Percentiles rank a stretch among this genome's conserved stretches.
Evolutionary conservation across 2,888 invertebrate species (phyloP).

Genomic region (Nomada fabriciana): DNA sequence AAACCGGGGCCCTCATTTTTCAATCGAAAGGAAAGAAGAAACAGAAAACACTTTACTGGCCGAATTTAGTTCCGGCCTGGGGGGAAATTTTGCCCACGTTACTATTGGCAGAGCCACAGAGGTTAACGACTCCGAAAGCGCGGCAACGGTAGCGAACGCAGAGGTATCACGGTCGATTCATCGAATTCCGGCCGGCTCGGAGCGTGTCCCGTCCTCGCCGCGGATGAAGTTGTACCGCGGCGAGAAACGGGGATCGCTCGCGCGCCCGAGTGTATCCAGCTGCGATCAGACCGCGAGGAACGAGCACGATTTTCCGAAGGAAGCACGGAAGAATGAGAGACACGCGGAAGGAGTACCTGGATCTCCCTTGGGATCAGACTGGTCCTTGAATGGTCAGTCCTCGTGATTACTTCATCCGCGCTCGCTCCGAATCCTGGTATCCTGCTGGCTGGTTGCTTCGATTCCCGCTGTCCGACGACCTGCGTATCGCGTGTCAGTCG

Average conservation of each 20-base stretch:
- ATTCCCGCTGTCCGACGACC: conserved; percentile 48
- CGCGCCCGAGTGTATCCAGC: conserved; percentile 3
- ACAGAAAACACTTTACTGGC: too few species aligned
- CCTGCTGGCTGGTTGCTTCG: conserved; percentile 53
- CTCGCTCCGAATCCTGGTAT: conserved; percentile 64
- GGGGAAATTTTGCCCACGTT: background rate
- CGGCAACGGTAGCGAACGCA: background rate
- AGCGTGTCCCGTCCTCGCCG: conserved; percentile 12
- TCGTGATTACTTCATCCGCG: conserved; percentile 70
- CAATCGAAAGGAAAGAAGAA: too few species aligned
- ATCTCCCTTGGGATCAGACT: conserved; percentile 67
- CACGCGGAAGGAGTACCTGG: conserved; percentile 69
- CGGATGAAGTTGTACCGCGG: conserved; percentile 51
- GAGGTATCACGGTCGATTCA: conserved; percentile 30
- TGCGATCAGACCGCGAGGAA: conserved; percentile 40
- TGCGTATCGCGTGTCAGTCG: conserved; percentile 49
- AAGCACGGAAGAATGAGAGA: conserved; percentile 55
- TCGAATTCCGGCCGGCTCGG: conserved; percentile 37
- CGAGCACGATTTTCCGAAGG: conserved; percentile 44
- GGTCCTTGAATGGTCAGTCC: conserved; percentile 64
- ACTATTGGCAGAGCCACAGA: too few species aligned
- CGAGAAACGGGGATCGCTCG: conserved; percentile 36
- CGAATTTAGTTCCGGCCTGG: too few species aligned
- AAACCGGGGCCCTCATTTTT: too few species aligned
- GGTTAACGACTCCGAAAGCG: conserved; percentile 7